phyloP scores from a whole-genome alignment of 2,797 vertebrate genomes.

The Pipistrellus pipistrellus region DNA sequence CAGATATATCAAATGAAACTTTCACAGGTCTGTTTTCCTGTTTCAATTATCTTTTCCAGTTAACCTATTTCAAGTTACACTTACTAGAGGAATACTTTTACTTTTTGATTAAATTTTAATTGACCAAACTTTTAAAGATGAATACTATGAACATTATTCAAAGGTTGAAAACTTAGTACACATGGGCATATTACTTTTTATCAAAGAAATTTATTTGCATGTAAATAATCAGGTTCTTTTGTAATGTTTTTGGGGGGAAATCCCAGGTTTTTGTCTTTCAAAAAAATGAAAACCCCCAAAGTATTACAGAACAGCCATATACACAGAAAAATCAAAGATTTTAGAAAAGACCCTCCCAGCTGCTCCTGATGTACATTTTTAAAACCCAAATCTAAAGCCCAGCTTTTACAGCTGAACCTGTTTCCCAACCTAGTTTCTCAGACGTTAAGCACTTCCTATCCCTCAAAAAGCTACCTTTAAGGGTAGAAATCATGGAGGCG shows the following conservation, averaged over 20 bases:
- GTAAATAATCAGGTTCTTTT: slow-evolving; percentile 86
- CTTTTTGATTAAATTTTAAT: slow-evolving; percentile 8
- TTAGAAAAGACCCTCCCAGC: slow-evolving; percentile 77
- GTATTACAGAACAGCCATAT: slow-evolving; percentile 84
- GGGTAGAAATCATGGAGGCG: slow-evolving; percentile 41
- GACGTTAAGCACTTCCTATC: slow-evolving; percentile 62
- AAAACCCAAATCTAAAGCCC: slow-evolving; percentile 80
- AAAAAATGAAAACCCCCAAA: slow-evolving; percentile 83
- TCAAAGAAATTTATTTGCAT: slow-evolving; percentile 87
- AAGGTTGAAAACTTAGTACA: slow-evolving; percentile 57
- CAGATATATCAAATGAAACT: slow-evolving; percentile 1
- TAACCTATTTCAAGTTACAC: slow-evolving; percentile 13
- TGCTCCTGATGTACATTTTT: slow-evolving; percentile 77
- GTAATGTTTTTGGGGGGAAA: slow-evolving; percentile 72
- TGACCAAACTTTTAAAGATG: slow-evolving; percentile 7
- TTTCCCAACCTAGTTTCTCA: slow-evolving; percentile 74
- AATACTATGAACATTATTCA: slow-evolving; percentile 53
- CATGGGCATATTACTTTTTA: slow-evolving; percentile 77
- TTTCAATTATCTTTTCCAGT: not conserved
- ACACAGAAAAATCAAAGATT: slow-evolving; percentile 77
- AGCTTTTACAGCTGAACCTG: slow-evolving; percentile 64
- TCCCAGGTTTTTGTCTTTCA: slow-evolving; percentile 79
- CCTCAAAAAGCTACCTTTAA: slow-evolving; percentile 66
- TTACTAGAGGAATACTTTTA: not conserved
- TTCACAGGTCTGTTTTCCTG: not conserved